These are phyloP conservation scores for Vannuccia rotundouncinata DNA, from an alignment of 2,888 invertebrate genomes.

Conservation along the genomic window DNA sequence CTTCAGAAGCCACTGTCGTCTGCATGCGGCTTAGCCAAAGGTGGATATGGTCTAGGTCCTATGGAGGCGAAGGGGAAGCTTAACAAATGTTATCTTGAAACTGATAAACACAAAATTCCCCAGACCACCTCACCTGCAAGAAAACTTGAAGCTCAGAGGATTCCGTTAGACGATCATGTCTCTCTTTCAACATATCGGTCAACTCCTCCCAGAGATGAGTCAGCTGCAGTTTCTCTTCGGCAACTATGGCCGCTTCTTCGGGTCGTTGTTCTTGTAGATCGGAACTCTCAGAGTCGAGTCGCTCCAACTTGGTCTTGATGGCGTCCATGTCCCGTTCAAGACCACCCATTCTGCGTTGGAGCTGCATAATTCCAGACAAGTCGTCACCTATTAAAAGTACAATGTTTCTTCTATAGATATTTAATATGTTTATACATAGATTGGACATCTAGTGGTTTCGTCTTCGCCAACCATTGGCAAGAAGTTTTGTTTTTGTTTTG, in stretches of 20 bases:
- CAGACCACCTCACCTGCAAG: conserved; percentile 47
- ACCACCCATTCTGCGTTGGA: conserved; percentile 77
- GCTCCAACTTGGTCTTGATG: conserved; percentile 72
- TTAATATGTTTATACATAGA: too few species aligned
- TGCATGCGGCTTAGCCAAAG: conserved; percentile 97
- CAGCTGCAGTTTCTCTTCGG: conserved; percentile 35
- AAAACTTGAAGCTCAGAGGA: conserved; percentile 90
- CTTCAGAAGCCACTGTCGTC: conserved; percentile 66
- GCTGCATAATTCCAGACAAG: conserved; percentile 72
- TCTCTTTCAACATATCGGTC: conserved; percentile 69
- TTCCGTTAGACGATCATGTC: conserved; percentile 94
- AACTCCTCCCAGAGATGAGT: conserved; percentile 37
- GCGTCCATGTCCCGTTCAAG: conserved; percentile 95
- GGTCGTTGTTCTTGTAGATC: conserved; percentile 33
- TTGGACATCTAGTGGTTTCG: too few species aligned
- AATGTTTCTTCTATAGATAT: too few species aligned
- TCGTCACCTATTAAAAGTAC: conserved; percentile 72
- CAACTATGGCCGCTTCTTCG: conserved; percentile 32
- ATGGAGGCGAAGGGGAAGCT: neutral
- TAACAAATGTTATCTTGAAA: neutral
- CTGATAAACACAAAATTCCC: too few species aligned
- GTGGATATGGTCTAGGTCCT: conserved; percentile 99
- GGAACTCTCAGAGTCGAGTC: conserved; percentile 38
- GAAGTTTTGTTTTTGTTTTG: too few species aligned
- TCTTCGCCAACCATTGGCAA: too few species aligned